Evolutionary conservation across 2,113 vertebrate genomes (phyloP), one percentile per base, ranked within the genome.

Genomic region (Laterallus jamaicensis): DNA sequence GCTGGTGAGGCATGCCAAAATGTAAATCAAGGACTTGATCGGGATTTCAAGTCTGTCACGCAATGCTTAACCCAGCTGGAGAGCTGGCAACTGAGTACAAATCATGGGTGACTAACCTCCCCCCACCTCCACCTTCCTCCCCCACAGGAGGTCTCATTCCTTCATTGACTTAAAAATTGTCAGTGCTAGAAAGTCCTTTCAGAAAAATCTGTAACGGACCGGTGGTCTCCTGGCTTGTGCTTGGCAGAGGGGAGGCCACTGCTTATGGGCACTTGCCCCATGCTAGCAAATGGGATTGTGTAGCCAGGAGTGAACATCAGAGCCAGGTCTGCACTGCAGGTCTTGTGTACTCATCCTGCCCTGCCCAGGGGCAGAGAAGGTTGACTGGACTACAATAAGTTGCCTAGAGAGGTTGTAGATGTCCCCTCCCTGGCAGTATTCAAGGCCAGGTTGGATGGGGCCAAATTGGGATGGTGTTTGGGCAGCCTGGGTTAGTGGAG

Each of bases 21-120:
- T 15, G 16, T 96, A 96, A 95, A 91, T 95, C 93, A 97, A 83
- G 77, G 73, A 52, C 88, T 92, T 42, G 95, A 95, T 95, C 47
- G 15, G 86, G 74, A 52, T 84, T 89, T 85, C 83, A 82, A 79
- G 60, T 83, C 88, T 90, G 92, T 96, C 92, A 93, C 5, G 44
- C 81, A 64, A 10, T 60, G 71, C 70, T 96, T 94, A 81, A 93
- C 63, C 47, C 93, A 96, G 92, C 86, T 94, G 92, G 93, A 94
- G 81, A 76, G 56, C 56, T 95, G 88, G 94, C 96, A 85, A 12
- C 7, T 0, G 26, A 77, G 68, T 47, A 24, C 88, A 60, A 81
- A 47, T 94, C 67, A 69, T 26, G 92, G 86, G 66, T 91, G 86
- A 89, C 40, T 73, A 44, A 89, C 69, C 58, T 90, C 9, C 37